Base-by-base conservation (phyloP, 2,797 vertebrate genomes). In the Kryptolebias ocellatus region DNA sequence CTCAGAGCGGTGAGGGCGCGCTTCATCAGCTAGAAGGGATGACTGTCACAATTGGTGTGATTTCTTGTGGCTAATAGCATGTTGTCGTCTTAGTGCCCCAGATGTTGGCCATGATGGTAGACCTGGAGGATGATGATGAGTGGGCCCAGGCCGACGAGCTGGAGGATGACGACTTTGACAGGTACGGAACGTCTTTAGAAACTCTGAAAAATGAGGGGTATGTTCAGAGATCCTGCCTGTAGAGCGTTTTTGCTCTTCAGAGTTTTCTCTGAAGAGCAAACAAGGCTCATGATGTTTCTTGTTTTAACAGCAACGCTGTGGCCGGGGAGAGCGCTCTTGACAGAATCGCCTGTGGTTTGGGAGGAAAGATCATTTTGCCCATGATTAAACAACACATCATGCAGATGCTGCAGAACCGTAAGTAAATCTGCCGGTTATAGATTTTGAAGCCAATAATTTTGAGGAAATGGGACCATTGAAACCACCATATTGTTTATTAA, bases 321-420 rank as follows among this genome's bases (percentile, higher is more conserved):
- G 98, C 98, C 29, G 98, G 97, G 12, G 97, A 99, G 85, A 99
- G 97, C 15, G 98, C 98, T 0, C 89, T 99, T 53, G 98, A 99
- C 93, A 93, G 98, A 72, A 97, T 99, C 57, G 97, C 98, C 3
- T 99, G 98, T 81, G 98, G 98, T 52, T 95, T 99, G 66, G 98
- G 98, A 74, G 98, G 98, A 31, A 99, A 99, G 81, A 96, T 99
- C 4, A 96, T 99, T 69, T 86, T 99, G 16, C 98, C 98, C 1
- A 96, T 99, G 95, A 99, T 99, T 89, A 99, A 99, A 84, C 96
- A 98, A 79, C 96, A 98, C 83, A 98, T 99, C 76, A 99, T 98
- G 97, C 95, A 97, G 83, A 99, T 99, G 98, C 93, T 99, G 68
- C 98, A 98, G 87, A 99, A 98, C 87, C 89, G 98, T 99, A 87